A percentile compares a stretch with the other conserved stretches of the same genome.
Evolutionary conservation across 2,888 invertebrate species (phyloP).

Genomic region (Lepidochitona cinerea): DNA sequence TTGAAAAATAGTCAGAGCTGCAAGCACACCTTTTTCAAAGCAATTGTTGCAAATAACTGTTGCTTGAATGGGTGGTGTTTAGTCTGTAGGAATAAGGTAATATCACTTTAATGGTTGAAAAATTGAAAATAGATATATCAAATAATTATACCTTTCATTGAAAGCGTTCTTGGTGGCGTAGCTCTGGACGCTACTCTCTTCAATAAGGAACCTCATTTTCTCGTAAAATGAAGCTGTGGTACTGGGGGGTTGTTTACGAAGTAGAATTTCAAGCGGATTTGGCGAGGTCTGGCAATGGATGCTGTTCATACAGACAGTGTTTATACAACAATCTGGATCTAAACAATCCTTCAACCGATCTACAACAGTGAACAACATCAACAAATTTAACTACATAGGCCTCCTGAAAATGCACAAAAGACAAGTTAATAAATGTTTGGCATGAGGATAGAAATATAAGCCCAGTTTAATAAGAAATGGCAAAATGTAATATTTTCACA

Average conservation of each 20-base stretch:
- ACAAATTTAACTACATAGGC: neutral
- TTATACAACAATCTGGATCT: conserved; percentile 94
- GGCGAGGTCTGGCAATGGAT: conserved; percentile 96
- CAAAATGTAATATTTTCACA: too few relatives aligned
- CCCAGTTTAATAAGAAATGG: too few relatives aligned
- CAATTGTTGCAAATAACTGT: too few relatives aligned
- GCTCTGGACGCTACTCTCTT: conserved; percentile 98
- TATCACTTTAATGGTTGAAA: too few relatives aligned
- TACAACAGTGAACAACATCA: conserved; percentile 71
- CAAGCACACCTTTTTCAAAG: too few relatives aligned
- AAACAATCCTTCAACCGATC: conserved; percentile 99
- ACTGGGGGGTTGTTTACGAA: conserved; percentile 95
- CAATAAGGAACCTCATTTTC: conserved; percentile 96
- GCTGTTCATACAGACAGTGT: conserved; percentile 87
- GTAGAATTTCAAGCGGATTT: conserved; percentile 95
- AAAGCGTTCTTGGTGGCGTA: conserved; percentile 98
- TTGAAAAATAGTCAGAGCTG: too few relatives aligned
- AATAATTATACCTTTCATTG: conserved; percentile 91
- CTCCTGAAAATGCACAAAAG: too few relatives aligned
- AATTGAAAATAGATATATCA: too few relatives aligned
- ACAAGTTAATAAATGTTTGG: too few relatives aligned
- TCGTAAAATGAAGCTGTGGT: conserved; percentile 98
- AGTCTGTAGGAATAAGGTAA: too few relatives aligned
- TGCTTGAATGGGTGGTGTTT: too few relatives aligned
- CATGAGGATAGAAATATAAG: too few relatives aligned